Conservation (phyloP, 2,797 vertebrate genomes). For the Eospalax fontanierii region DNA sequence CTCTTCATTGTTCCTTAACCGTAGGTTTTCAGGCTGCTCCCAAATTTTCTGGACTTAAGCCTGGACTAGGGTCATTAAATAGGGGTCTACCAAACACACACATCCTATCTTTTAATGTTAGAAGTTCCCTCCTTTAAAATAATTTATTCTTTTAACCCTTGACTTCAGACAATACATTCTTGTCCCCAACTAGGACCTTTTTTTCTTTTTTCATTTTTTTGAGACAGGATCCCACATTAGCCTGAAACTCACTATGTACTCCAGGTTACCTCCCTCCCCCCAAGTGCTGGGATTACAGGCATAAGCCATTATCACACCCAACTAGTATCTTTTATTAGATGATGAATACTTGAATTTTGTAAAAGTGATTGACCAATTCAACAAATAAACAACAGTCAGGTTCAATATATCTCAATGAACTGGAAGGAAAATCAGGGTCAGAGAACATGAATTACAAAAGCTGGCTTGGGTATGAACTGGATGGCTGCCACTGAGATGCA, state of each 20-base stretch:
- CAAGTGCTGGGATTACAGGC: neutral
- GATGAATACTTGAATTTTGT: constrained; percentile 32
- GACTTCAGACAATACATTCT: neutral
- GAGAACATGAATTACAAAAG: neutral
- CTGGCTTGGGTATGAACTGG: neutral
- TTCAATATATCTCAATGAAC: neutral
- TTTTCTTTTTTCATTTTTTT: neutral
- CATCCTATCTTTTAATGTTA: neutral
- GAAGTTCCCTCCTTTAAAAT: neutral
- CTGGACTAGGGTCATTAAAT: neutral
- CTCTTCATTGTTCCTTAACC: neutral
- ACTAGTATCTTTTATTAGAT: neutral
- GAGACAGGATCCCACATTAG: neutral
- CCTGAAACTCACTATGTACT: neutral
- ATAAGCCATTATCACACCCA: neutral
- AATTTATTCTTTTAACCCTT: constrained; percentile 25
- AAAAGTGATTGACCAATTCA: constrained; percentile 14
- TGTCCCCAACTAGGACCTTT: neutral
- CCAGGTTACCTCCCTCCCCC: neutral
- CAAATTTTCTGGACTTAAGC: neutral
- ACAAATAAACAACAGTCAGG: neutral
- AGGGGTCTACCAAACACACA: neutral
- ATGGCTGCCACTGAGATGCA: neutral
- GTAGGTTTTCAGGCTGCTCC: neutral
- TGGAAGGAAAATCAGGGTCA: constrained; percentile 15